Evolutionary conservation across 2,888 invertebrate genomes (phyloP).

Genomic region (Agonopterix subpropinquella): DNA sequence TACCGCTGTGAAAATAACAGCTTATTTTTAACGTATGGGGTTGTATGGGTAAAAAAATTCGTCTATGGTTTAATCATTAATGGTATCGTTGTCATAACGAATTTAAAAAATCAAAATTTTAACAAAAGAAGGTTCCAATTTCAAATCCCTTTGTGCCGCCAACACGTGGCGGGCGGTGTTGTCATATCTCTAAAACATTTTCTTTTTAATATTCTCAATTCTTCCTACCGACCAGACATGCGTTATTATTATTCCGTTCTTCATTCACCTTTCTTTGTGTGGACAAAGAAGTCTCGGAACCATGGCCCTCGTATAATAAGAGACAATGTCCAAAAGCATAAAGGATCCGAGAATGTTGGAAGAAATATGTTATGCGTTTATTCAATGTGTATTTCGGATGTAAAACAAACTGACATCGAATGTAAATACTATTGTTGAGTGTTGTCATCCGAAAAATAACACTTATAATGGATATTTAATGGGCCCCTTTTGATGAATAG

Average conservation of each 20-base stretch:
- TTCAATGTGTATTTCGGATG: constrained; percentile 69
- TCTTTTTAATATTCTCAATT: constrained; percentile 47
- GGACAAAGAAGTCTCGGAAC: constrained; percentile 58
- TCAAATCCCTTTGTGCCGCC: constrained; percentile 46
- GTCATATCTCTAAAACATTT: constrained; percentile 54
- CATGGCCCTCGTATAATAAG: constrained; percentile 57
- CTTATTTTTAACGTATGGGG: background rate
- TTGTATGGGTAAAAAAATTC: background rate
- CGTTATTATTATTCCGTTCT: constrained; percentile 65
- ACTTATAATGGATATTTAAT: constrained; percentile 67
- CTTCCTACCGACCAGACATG: constrained; percentile 54
- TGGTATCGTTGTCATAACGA: constrained; percentile 1
- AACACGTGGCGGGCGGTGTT: constrained; percentile 66
- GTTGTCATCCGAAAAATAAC: constrained; percentile 65
- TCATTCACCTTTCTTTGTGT: constrained; percentile 66
- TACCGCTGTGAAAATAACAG: background rate
- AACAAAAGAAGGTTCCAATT: constrained; percentile 38
- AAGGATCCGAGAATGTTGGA: constrained; percentile 56
- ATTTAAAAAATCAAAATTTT: constrained; percentile 20
- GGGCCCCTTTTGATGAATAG: constrained; percentile 53
- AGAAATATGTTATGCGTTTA: constrained; percentile 66
- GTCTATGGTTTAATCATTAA: background rate
- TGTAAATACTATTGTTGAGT: constrained; percentile 72
- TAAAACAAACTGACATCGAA: constrained; percentile 75
- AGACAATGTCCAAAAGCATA: constrained; percentile 60